Evolutionary conservation across 2,113 vertebrate species (phyloP), one percentile per base, ranked within the genome.

Genomic region (Saguinus imperator): DNA sequence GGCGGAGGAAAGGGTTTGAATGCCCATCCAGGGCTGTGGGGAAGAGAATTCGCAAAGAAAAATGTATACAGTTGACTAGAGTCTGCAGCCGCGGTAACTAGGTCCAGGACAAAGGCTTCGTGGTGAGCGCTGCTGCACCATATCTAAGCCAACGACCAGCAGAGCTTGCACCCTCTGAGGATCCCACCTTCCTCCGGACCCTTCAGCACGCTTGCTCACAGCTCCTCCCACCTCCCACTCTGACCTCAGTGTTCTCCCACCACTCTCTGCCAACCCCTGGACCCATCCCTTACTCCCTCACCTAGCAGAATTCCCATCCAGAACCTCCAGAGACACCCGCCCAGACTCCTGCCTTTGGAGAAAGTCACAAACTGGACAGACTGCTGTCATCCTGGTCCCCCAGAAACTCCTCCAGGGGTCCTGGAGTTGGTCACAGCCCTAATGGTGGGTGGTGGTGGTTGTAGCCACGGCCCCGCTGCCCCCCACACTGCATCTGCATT

Each of bases 391-490:
- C 37, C 32, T 35, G 11, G 17, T 14, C 27, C 88, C 80, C 27
- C 23, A n/a, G 27, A 43, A 90, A 18, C 50, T 12, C 37, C 23
- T 66, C 32, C 76, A 18, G 27, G 10, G 57, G 70, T 37, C n/a
- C 35, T 18, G 5, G 4, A 27, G 29, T 6, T 43, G 27, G 9
- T 68, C 57, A 43, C 73, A 27, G 40, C 37, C 17, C 18, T 18
- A 17, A 1, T 21, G 45, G 18, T 76, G 21, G 50, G 25, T 5
- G 0, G 35, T 4, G 37, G 43, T 1, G 17, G 6, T 6, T 35
- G 66, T 37, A 40, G 8, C 16, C 12, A 5, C 2, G 5, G 40
- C 16, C 79, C 80, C 5, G 5, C 20, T 4, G 25, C 14, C 35
- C 29, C 8, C 61, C 27, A 64, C 61, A 64, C 61, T 52, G 50